Base-by-base conservation (phyloP, 2,113 vertebrate genomes). In the Pollimyrus isidori region DNA sequence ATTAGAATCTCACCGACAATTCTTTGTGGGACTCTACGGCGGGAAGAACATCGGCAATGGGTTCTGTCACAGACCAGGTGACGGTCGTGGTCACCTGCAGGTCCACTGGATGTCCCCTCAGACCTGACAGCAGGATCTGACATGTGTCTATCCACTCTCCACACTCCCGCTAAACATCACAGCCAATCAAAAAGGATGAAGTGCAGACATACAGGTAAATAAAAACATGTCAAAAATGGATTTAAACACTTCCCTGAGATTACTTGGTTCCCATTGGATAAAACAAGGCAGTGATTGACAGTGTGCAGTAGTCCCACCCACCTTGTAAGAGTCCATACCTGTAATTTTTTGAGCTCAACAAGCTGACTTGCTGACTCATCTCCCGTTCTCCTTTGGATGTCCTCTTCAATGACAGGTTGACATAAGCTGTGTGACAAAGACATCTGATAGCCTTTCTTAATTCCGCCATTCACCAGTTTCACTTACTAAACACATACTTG, bases 61-160 rank as follows among this genome's bases (percentile, higher is more conserved):
- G 90, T 15, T 93, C 56, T 0, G 89, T 23, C 0, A n/a, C 89
- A 76, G 83, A n/a, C 35, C 0, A 2, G 23, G 56, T 0, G 56
- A 62, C 0, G 56, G 92, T 92, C 19, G 93, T 90, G 45, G 13
- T 39, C 86, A 92, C 91, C 80, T 94, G 65, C 89, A 95, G 86
- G 1, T 91, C 92, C n/a, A 92, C 86, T 0, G 89, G 89, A 89
- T 86, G 87, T n/a, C 91, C 93, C 93, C 93, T 95, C 48, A 97
- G 49, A 7, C 93, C 91, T 87, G 94, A 93, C 85, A 98, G 95
- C 76, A 99, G 95, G 58, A 95, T 90, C 50, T 65, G 90, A 89
- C 96, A 96, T 0, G 90, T 94, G 45, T 95, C 93, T 93, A 95
- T 93, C 97, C 97, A 98, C 2, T 97, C 95, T 35, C 39, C 90